Base-by-base conservation (phyloP, 2,888 invertebrate genomes). In the Tachina grossa region DNA sequence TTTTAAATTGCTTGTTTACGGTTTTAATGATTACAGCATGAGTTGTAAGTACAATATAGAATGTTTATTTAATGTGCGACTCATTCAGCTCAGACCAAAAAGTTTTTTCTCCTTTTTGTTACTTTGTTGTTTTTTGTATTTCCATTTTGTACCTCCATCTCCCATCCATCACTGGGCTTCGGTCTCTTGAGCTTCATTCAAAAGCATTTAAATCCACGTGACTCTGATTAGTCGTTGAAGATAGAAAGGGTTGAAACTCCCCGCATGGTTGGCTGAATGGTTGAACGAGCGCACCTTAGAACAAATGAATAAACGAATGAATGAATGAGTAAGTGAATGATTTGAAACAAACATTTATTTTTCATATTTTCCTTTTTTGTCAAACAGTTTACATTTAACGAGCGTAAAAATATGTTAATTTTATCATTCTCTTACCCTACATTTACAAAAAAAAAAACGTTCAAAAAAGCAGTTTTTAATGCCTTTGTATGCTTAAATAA, bases 241-340 rank as follows among this genome's bases (percentile, higher is more conserved):
- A 85, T 84, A 87, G 80, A 87, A 87, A 87, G 87, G 87, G 87
- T 87, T 87, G 85, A 79, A 84, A 82, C 71, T 84, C 69, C 84
- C 79, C 75, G 69, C 76, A 83, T 74, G 77, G 80, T 61, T 80
- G 43, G 84, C 72, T 78, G 68, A 78, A 75, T 82, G 55, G 69
- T 69, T 84, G 45, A 74, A 55, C 39, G 65, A 80, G 65, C 63
- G 22, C 79, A 79, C 51, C 53, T 49, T 55, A 41, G 49, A 65
- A 77, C 13, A 61, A 61, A 59, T 47, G 31, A 83, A 59, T 57
- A 31, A 31, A 31, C 31, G 31, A 31, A 31, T 16, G 65, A 83
- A 74, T 57, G 53, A 63, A 63, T 71, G 59, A 68, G 41, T 71
- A 51, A 74, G 63, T 65, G 69, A 75, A 84, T 79, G 69, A 86